These are phyloP conservation scores for Corella eumyota DNA, from an alignment of 23 tunicate species.

Conservation along the genomic window DNA sequence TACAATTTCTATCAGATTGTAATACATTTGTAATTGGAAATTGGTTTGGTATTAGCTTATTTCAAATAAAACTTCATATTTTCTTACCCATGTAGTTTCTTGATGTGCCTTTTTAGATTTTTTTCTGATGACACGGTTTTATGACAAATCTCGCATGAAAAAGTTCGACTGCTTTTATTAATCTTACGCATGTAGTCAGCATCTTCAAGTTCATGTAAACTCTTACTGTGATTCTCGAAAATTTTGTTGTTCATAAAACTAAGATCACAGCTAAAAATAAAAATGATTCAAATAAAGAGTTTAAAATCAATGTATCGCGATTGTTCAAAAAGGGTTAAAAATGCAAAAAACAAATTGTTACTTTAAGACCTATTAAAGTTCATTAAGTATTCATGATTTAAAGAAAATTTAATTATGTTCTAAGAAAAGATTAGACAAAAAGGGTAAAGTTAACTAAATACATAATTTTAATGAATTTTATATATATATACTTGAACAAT, in stretches of 20 bases:
- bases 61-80: no score
- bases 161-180: conserved; percentile 54
- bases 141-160: conserved; percentile 26
- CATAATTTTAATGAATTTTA: no score
- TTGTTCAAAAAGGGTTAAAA: neutral
- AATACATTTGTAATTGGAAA: no score
- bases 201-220: conserved; percentile 46
- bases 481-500: no score
- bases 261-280: conserved; percentile 37
- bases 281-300: neutral
- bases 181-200: conserved; percentile 54
- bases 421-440: no score
- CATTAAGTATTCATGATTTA: no score
- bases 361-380: no score
- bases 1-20: no score
- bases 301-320: no score
- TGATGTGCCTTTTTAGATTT: conserved; percentile 55
- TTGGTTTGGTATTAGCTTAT: no score
- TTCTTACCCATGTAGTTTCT: conserved; percentile 44
- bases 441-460: no score
- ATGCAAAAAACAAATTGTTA: neutral
- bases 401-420: no score
- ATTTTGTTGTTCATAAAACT: conserved; percentile 13
- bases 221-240: conserved; percentile 42
- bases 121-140: conserved; percentile 67